phyloP scores from a whole-genome alignment of 2,797 vertebrate species.

The Synanceia verrucosa region DNA sequence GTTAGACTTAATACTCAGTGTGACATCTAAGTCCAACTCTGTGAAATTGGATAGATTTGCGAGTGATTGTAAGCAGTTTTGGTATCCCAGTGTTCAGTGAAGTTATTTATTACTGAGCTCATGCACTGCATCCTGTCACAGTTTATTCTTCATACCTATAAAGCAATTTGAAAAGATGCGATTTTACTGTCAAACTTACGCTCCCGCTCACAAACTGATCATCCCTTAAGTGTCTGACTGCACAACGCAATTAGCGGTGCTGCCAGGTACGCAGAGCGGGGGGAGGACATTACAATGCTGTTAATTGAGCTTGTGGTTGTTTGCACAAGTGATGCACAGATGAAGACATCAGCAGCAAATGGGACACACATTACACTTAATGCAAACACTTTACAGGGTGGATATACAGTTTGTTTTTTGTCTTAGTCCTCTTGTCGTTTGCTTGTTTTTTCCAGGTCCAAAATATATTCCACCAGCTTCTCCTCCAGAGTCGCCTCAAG shows the following conservation, averaged over 20 bases:
- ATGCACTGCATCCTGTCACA: background rate
- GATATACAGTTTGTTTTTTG: background rate
- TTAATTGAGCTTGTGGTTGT: slow-evolving; percentile 33
- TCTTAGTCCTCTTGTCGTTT: slow-evolving; percentile 4
- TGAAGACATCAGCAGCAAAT: background rate
- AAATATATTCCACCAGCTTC: slow-evolving; percentile 43
- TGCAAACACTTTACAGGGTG: background rate
- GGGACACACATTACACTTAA: background rate
- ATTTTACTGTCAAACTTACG: slow-evolving; percentile 23
- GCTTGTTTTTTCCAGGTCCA: slow-evolving; percentile 63
- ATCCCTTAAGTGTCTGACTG: slow-evolving; percentile 25
- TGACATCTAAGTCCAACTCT: slow-evolving; percentile 49
- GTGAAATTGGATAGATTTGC: slow-evolving; percentile 54
- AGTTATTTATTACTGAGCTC: slow-evolving; percentile 27
- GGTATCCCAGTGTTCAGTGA: slow-evolving; percentile 9
- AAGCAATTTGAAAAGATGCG: slow-evolving; percentile 28
- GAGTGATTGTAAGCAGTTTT: slow-evolving; percentile 38
- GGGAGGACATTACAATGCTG: slow-evolving; percentile 15
- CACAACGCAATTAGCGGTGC: slow-evolving; percentile 34
- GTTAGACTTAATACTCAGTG: slow-evolving; percentile 51
- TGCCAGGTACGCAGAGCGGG: slow-evolving; percentile 13
- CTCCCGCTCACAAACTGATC: slow-evolving; percentile 20
- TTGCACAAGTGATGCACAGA: slow-evolving; percentile 3
- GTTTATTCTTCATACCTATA: slow-evolving; percentile 13
- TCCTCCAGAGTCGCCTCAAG: slow-evolving; percentile 79